Evolutionary conservation across 2,888 invertebrate genomes (phyloP).

Genomic region (Esperia sulphurella): DNA sequence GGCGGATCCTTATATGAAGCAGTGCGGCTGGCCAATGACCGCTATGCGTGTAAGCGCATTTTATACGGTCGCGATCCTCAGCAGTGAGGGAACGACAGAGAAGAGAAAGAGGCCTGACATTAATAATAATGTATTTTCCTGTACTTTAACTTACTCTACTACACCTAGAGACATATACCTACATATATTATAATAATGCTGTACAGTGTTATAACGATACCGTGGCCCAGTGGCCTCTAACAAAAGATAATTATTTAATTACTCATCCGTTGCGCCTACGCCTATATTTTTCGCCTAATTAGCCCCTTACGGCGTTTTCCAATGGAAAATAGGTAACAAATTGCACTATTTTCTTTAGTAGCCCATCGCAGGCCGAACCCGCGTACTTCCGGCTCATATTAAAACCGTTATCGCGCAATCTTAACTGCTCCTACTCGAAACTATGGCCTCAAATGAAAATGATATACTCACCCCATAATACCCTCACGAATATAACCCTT

Average conservation of each 20-base stretch:
- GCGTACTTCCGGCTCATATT: constrained; percentile 74
- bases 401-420: constrained; percentile 73
- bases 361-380: constrained; percentile 43
- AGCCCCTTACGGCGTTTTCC: constrained; percentile 18
- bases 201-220: too few relatives aligned
- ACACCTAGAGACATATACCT: too few relatives aligned
- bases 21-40: too few relatives aligned
- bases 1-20: too few relatives aligned
- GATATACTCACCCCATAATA: constrained; percentile 56
- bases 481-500: constrained; percentile 41
- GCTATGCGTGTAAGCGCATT: too few relatives aligned
- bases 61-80: too few relatives aligned
- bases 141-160: too few relatives aligned
- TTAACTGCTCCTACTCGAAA: constrained; percentile 75
- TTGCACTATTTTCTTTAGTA: constrained; percentile 57
- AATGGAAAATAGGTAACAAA: constrained; percentile 48
- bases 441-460: constrained; percentile 66
- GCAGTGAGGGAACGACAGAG: too few relatives aligned
- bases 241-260: neutral
- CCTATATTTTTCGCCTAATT: constrained; percentile 7
- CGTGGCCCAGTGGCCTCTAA: too few relatives aligned
- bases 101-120: too few relatives aligned
- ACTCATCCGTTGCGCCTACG: neutral
- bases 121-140: too few relatives aligned
- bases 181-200: too few relatives aligned